Conservation (phyloP, 2,113 vertebrate species). For the Rhinoderma darwinii region DNA sequence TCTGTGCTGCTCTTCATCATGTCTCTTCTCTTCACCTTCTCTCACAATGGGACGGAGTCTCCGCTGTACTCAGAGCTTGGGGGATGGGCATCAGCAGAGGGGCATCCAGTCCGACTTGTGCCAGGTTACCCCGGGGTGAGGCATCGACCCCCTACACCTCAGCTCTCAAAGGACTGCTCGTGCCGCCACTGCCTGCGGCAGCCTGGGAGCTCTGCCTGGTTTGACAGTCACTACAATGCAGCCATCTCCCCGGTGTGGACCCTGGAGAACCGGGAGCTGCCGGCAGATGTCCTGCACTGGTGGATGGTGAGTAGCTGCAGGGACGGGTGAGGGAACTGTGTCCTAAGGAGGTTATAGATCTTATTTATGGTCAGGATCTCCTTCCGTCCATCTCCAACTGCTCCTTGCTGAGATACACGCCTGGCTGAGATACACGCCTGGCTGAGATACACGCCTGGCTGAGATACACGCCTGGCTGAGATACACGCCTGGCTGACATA, state of each 20-base stretch:
- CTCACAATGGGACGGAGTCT: constrained; percentile 83
- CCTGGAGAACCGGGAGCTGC: constrained; percentile 88
- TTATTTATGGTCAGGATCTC: too few species aligned
- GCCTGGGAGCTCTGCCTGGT: constrained; percentile 81
- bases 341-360: too few species aligned
- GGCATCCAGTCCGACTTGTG: constrained; percentile 88
- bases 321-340: background rate
- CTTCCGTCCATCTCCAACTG: background rate
- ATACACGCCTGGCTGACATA: background rate
- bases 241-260: constrained; percentile 92
- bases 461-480: background rate
- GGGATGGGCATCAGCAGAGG: constrained; percentile 74
- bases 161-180: constrained; percentile 77
- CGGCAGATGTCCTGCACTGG: constrained; percentile 93
- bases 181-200: constrained; percentile 86
- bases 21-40: constrained; percentile 93
- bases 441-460: background rate
- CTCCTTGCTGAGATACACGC: background rate
- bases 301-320: constrained; percentile 91
- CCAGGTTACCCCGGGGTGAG: constrained; percentile 83
- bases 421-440: background rate
- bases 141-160: constrained; percentile 71
- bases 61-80: constrained; percentile 85
- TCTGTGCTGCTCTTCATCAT: constrained; percentile 89
- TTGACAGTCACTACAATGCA: constrained; percentile 86